Evolutionary conservation across 92 coral and sea anemone genomes (phyloP).

Genomic region (Bergia sp.): DNA sequence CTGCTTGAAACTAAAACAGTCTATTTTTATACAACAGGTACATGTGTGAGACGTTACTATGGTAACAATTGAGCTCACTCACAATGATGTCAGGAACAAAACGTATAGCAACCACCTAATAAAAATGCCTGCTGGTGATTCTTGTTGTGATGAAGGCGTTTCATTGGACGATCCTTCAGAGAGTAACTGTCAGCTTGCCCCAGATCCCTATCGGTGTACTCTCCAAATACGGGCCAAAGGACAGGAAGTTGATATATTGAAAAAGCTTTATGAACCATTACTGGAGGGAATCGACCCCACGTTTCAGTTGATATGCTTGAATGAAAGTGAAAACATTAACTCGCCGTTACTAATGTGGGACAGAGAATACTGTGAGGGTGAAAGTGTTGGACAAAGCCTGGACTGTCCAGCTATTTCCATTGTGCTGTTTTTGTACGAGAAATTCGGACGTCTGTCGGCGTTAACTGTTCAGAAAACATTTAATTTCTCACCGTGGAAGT

Average conservation of each 20-base stretch:
- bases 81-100: neutral
- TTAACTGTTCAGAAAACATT: constrained; percentile 67
- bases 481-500: constrained; percentile 72
- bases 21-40: neutral
- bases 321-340: constrained; percentile 53
- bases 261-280: constrained; percentile 64
- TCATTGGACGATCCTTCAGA: constrained; percentile 5
- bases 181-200: constrained; percentile 24
- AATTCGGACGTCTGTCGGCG: constrained; percentile 82
- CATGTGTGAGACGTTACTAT: constrained; percentile 2
- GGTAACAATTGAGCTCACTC: constrained; percentile 19
- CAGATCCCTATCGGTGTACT: constrained; percentile 78
- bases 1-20: neutral
- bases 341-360: constrained; percentile 39
- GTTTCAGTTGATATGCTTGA: constrained; percentile 72
- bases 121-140: neutral
- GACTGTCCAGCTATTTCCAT: constrained; percentile 63
- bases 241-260: constrained; percentile 60
- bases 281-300: constrained; percentile 89
- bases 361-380: neutral
- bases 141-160: neutral
- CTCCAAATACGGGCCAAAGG: constrained; percentile 62
- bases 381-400: neutral
- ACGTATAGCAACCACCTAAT: neutral
- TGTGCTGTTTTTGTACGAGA: constrained; percentile 74